Conservation (phyloP, 2,797 vertebrate species). For the Myotis daubentonii region DNA sequence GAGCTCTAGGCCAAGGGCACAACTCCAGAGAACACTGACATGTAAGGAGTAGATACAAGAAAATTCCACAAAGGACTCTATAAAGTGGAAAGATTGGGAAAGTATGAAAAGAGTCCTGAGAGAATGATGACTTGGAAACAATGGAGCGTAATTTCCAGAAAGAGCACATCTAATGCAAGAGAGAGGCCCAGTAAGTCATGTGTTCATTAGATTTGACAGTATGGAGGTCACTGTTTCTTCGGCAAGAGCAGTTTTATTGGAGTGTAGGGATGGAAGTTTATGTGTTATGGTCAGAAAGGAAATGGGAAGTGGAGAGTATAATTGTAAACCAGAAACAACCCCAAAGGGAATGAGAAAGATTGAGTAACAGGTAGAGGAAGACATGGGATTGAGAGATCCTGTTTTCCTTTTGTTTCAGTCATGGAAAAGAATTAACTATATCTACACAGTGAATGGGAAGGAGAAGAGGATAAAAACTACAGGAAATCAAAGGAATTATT, state of each 20-base stretch:
- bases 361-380: neutral
- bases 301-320: neutral
- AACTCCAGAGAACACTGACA: neutral
- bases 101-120: constrained; percentile 31
- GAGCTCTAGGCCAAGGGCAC: neutral
- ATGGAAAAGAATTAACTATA: neutral
- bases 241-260: neutral
- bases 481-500: neutral
- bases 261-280: neutral
- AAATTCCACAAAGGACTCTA: neutral
- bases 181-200: neutral
- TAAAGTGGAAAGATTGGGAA: neutral
- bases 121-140: constrained; percentile 9
- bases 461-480: neutral
- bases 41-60: neutral
- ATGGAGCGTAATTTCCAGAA: neutral
- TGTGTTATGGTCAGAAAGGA: neutral
- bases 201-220: neutral
- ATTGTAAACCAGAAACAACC: neutral
- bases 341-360: neutral
- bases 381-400: neutral
- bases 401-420: neutral
- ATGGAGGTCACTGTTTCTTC: neutral
- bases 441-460: neutral
- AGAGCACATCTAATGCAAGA: neutral